Evolutionary conservation across 2,888 invertebrate species (phyloP).

Genomic region (Agrotis segetum): DNA sequence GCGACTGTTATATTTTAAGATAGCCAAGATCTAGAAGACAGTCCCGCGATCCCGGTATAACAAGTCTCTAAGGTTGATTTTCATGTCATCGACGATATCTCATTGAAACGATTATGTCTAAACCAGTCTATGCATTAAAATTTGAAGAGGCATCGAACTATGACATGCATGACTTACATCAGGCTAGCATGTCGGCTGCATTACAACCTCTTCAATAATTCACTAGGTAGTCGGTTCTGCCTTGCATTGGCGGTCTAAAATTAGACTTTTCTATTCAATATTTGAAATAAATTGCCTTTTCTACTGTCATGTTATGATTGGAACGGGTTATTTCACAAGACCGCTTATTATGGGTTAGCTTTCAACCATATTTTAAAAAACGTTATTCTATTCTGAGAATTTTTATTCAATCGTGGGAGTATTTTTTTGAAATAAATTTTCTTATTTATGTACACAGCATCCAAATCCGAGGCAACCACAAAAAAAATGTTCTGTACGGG

Average conservation of each 20-base stretch:
- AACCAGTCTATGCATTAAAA: slow-evolving; percentile 16
- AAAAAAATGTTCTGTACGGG: too few relatives aligned
- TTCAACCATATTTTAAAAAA: not conserved
- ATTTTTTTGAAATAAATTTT: too few relatives aligned
- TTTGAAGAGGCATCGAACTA: slow-evolving; percentile 15
- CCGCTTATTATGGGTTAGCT: not conserved
- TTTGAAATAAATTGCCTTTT: not conserved
- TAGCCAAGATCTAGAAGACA: too few relatives aligned
- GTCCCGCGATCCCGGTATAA: too few relatives aligned
- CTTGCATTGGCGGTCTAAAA: slow-evolving; percentile 23
- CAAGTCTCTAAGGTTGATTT: not conserved
- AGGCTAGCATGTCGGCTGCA: slow-evolving; percentile 23
- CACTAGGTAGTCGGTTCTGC: not conserved
- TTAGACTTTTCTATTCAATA: slow-evolving; percentile 17
- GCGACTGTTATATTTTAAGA: too few relatives aligned
- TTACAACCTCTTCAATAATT: slow-evolving; percentile 48
- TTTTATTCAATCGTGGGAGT: too few relatives aligned
- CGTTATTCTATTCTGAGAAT: too few relatives aligned
- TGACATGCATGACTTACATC: slow-evolving; percentile 23
- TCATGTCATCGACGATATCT: not conserved
- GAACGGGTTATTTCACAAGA: not conserved
- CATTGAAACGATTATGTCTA: slow-evolving; percentile 18
- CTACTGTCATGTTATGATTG: not conserved
- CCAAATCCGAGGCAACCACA: too few relatives aligned
- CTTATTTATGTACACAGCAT: too few relatives aligned